Conservation (phyloP, 2,113 vertebrate species). For the Gopherus flavomarginatus region DNA sequence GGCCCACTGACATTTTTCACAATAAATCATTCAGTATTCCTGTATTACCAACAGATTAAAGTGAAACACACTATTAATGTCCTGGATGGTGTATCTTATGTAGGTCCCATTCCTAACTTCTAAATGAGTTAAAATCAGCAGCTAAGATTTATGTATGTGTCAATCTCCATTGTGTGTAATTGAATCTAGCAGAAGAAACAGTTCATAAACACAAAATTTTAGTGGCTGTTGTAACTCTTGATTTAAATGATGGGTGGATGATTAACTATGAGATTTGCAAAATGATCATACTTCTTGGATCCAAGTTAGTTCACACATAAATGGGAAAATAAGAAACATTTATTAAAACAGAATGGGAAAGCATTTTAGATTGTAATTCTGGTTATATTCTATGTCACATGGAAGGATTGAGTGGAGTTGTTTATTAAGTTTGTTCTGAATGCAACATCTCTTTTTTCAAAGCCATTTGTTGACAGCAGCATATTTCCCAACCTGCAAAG, state of each 20-base stretch:
- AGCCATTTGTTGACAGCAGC: background rate
- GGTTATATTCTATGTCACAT: background rate
- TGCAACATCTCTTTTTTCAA: background rate
- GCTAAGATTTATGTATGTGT: background rate
- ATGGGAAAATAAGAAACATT: background rate
- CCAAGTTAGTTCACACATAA: background rate
- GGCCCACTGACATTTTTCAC: constrained; percentile 66
- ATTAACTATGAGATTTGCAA: background rate
- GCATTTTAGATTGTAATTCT: background rate
- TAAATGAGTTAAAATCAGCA: background rate
- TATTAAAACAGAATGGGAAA: background rate
- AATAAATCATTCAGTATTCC: constrained; percentile 68
- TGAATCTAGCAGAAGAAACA: constrained; percentile 5
- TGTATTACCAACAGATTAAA: constrained; percentile 44
- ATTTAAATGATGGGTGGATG: background rate
- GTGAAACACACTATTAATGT: constrained; percentile 38
- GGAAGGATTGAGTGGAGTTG: background rate
- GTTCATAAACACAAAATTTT: background rate
- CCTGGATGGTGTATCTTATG: background rate
- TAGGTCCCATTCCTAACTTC: background rate
- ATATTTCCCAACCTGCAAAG: background rate
- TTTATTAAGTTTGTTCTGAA: background rate
- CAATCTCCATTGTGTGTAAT: background rate
- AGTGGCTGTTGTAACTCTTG: background rate
- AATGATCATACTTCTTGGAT: background rate